Percentiles rank a stretch among this genome's conserved stretches.
These are phyloP conservation scores for Tanaodytes sp. DNA, from an alignment of 2,888 invertebrate genomes.

Conservation along the genomic window DNA sequence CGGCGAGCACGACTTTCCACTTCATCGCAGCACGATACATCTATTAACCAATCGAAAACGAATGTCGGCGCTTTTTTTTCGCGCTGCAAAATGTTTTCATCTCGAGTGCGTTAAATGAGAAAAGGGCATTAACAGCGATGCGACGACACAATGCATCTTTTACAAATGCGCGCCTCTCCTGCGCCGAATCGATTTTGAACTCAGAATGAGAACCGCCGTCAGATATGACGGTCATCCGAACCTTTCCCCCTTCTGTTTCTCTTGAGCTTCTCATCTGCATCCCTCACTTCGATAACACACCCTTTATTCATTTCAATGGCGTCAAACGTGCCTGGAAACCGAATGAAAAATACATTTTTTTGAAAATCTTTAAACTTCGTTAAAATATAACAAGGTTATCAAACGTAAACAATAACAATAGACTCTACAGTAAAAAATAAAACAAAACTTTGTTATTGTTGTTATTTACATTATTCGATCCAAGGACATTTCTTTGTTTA, in stretches of 20 bases:
- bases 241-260: constrained; percentile 10
- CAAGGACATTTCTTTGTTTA: too few relatives aligned
- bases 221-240: constrained; percentile 16
- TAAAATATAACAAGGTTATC: too few relatives aligned
- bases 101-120: constrained; percentile 10
- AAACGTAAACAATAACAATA: too few relatives aligned
- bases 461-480: too few relatives aligned
- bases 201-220: constrained; percentile 35
- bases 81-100: constrained; percentile 5
- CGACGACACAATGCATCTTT: constrained; percentile 36
- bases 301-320: constrained; percentile 40
- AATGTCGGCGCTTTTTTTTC: too few relatives aligned
- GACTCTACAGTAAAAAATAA: too few relatives aligned
- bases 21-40: too few relatives aligned
- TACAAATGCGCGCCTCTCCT: constrained; percentile 23
- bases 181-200: constrained; percentile 41
- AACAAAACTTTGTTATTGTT: too few relatives aligned
- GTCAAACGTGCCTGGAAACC: constrained; percentile 52
- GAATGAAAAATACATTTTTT: too few relatives aligned
- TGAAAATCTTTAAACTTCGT: too few relatives aligned
- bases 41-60: too few relatives aligned
- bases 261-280: constrained; percentile 42
- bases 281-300: constrained; percentile 36
- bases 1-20: too few relatives aligned
- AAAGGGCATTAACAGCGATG: constrained; percentile 22